These are phyloP conservation scores for Aphelenchoides fujianensis DNA, from an alignment of 1,140 invertebrate species.

Conservation along the genomic window DNA sequence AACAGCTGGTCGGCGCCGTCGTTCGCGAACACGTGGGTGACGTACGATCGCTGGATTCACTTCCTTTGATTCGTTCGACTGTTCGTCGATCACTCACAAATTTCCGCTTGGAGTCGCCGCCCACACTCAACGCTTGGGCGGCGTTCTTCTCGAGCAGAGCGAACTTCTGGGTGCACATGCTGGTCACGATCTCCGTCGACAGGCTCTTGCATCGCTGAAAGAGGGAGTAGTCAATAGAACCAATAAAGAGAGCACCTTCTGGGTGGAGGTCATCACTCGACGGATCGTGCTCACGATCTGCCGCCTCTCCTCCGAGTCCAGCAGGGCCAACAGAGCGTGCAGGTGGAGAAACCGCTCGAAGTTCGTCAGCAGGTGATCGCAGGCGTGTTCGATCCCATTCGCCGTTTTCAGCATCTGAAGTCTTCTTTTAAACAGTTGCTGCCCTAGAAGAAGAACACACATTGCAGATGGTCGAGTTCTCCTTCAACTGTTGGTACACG, in stretches of 20 bases:
- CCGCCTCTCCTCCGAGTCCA: slow-evolving; percentile 27
- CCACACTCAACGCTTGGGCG: slow-evolving; percentile 1
- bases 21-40: slow-evolving; percentile 31
- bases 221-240: neutral
- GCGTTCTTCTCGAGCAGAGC: slow-evolving; percentile 26
- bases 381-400: slow-evolving; percentile 43
- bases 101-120: slow-evolving; percentile 17
- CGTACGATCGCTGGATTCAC: slow-evolving; percentile 19
- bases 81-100: slow-evolving; percentile 20
- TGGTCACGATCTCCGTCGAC: slow-evolving; percentile 28
- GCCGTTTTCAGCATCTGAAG: slow-evolving; percentile 30
- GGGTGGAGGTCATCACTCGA: slow-evolving; percentile 29
- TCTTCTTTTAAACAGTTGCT: neutral
- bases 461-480: slow-evolving; percentile 24
- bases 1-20: slow-evolving; percentile 32
- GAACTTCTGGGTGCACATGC: slow-evolving; percentile 29
- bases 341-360: slow-evolving; percentile 39
- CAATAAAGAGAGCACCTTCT: slow-evolving; percentile 20
- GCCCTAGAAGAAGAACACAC: neutral
- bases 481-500: slow-evolving; percentile 17
- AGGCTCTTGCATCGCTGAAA: slow-evolving; percentile 36
- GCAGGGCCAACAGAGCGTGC: neutral
- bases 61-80: neutral
- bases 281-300: slow-evolving; percentile 20
- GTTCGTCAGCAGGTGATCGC: slow-evolving; percentile 24